Evolutionary conservation across 35 echinoderm and acorn worm genomes (phyloP), one percentile per base, ranked within the genome.

Genomic region (Antedon bifida): DNA sequence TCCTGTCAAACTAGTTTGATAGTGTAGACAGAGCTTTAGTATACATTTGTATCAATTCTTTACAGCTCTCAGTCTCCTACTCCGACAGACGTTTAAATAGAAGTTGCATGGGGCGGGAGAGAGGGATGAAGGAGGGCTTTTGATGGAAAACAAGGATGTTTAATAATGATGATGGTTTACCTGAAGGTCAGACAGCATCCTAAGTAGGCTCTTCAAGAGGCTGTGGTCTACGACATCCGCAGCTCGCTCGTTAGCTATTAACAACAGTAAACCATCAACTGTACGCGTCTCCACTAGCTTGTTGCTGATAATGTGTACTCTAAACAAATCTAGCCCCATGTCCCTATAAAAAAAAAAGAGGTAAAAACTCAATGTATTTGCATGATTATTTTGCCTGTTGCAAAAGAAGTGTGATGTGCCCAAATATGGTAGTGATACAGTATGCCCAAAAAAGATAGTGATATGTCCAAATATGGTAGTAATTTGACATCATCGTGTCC

Each of bases 131-230:
- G n/a, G n/a, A n/a, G n/a, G n/a, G n/a, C n/a, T n/a, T n/a, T n/a
- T n/a, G n/a, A n/a, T n/a, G n/a, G n/a, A n/a, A n/a, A n/a, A n/a
- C n/a, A n/a, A n/a, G n/a, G n/a, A n/a, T n/a, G n/a, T n/a, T n/a
- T n/a, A 42, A 42, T 42, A 14, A 14, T 7, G 14, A 7, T 42
- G 38, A 19, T 30, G 12, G n/a, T 36, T 42, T 87, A 93, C 91
- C 87, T 96, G 93, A 21, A 96, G 82, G 79, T 96, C 93, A 13
- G 93, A 96, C 45, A 96, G 56, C 93, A 96, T 96, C 73, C 93
- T 82, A 11, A 96, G 93, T 30, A 92, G 74, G 80, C 90, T 92
- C 75, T 96, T 92, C 5, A 96, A 82, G 30, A 92, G 85, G 74
- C 93, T 96, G 74, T 96, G 93, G 46, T 96, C 93, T 5, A 96